Base-by-base conservation (phyloP, 2,113 vertebrate species). In the Hyaena hyaena region DNA sequence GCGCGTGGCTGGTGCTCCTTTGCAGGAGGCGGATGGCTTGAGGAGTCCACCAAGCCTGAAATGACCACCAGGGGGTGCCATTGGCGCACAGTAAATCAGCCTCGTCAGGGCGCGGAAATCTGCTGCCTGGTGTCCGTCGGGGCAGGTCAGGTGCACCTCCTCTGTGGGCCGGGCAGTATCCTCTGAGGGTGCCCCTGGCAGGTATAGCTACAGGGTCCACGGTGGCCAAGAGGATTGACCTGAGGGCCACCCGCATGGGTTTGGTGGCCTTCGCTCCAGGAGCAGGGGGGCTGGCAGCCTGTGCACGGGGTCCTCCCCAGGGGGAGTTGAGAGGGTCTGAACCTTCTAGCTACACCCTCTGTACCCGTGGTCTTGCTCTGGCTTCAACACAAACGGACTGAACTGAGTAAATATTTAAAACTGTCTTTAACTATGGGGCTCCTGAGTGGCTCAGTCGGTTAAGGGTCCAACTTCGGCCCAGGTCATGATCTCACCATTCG, bases 21-120 rank as follows among this genome's bases (percentile, higher is more conserved):
- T 8, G 73, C 74, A 0, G 2, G 1, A 17, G 7, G 26, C 4
- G 4, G 15, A 16, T 1, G 26, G 43, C 23, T 21, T 17, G 23
- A 21, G 43, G 43, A 76, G 24, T 6, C 35, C 24, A 9, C 12
- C 76, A 16, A 1, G 43, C 43, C 28, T 3, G 28, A 33, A 53
- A 33, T 21, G 76, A 50, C 76, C 76, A 33, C 76, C 45, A 79
- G 76, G 28, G 73, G 16, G 45, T 2, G 76, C 48, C 76, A 33
- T 21, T 33, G 48, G 76, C 45, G 48, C 26, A 19, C 45, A 0
- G 74, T 76, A 8, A 7, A 5, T 33, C 76, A 5, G 28, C 21
- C 21, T 3, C 11, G 3, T 26, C 73, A 3, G 71, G 71, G 35
- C 71, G 23, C 1, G 71, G 39, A 14, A 7, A 43, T 45, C 39